phyloP scores from a whole-genome alignment of 2,797 vertebrate species.

The Brotula barbata region DNA sequence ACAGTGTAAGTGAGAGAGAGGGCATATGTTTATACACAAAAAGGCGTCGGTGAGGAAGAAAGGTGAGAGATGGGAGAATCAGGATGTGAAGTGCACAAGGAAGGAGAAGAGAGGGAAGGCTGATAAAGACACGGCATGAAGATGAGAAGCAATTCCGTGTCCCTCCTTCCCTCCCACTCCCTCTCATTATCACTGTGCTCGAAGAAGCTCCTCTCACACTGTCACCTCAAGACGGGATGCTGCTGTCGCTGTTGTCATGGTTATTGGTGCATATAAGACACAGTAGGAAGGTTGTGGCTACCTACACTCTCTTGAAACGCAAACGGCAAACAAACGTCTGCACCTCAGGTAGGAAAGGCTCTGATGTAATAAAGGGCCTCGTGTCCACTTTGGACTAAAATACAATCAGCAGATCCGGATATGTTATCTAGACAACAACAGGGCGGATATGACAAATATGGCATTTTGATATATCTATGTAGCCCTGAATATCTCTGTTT shows the following conservation, averaged over 20 bases:
- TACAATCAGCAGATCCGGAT: too few relatives aligned
- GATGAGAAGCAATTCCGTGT: constrained; percentile 51
- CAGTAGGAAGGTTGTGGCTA: constrained; percentile 18
- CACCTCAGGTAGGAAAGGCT: constrained; percentile 26
- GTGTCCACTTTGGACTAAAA: too few relatives aligned
- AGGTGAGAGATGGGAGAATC: constrained; percentile 18
- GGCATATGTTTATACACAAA: not conserved
- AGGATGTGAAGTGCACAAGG: constrained; percentile 28
- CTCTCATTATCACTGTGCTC: constrained; percentile 63
- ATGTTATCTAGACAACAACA: too few relatives aligned
- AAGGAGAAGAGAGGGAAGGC: constrained; percentile 38
- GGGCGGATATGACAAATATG: too few relatives aligned
- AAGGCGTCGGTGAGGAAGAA: not conserved
- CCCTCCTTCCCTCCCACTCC: constrained; percentile 57
- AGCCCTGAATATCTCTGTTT: too few relatives aligned
- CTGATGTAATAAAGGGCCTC: not conserved
- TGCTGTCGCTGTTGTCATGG: constrained; percentile 40
- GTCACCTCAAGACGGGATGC: constrained; percentile 51
- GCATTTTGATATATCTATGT: too few relatives aligned
- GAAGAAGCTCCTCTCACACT: constrained; percentile 46
- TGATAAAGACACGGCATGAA: constrained; percentile 64
- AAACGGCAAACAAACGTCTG: constrained; percentile 46
- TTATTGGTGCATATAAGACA: constrained; percentile 34
- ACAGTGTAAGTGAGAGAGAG: constrained; percentile 19
- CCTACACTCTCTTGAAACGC: constrained; percentile 5